Percentiles rank a stretch among this genome's conserved stretches.
phyloP scores from a whole-genome alignment of 2,113 vertebrate genomes.

The Tachycineta bicolor region DNA sequence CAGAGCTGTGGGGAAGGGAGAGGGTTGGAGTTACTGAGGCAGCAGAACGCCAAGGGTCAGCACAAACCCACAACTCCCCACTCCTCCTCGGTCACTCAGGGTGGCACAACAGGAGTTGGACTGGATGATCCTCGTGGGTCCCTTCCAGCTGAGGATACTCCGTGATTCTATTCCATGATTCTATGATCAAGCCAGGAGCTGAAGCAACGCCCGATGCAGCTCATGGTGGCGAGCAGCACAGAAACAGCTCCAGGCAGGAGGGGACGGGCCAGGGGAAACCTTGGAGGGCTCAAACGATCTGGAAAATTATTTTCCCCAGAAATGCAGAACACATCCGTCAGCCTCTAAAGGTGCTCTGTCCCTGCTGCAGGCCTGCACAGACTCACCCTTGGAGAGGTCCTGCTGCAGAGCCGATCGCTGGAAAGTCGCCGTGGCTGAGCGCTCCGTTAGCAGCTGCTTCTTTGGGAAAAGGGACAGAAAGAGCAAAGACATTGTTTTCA shows the following conservation, averaged over 20 bases:
- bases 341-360: not conserved
- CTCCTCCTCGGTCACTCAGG: not conserved
- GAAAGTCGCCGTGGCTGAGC: conserved; percentile 80
- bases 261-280: not conserved
- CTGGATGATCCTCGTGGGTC: not conserved
- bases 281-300: not conserved
- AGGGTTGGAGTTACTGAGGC: not conserved
- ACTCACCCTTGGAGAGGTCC: conserved; percentile 70
- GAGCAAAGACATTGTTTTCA: conserved; percentile 10
- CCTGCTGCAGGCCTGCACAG: not conserved
- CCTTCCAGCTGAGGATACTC: not conserved
- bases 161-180: not conserved
- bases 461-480: conserved; percentile 50
- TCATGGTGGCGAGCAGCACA: not conserved
- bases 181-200: not conserved
- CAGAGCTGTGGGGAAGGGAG: conserved; percentile 37
- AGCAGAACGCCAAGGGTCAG: not conserved
- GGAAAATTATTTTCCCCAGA: not conserved
- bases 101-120: not conserved
- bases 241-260: not conserved
- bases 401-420: conserved; percentile 68
- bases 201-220: fast-evolving
- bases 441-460: conserved; percentile 74
- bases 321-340: not conserved
- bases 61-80: not conserved